Evolutionary conservation across 2,888 invertebrate species (phyloP), one percentile per base, ranked within the genome.

Genomic region (Pyrgus malvae): DNA sequence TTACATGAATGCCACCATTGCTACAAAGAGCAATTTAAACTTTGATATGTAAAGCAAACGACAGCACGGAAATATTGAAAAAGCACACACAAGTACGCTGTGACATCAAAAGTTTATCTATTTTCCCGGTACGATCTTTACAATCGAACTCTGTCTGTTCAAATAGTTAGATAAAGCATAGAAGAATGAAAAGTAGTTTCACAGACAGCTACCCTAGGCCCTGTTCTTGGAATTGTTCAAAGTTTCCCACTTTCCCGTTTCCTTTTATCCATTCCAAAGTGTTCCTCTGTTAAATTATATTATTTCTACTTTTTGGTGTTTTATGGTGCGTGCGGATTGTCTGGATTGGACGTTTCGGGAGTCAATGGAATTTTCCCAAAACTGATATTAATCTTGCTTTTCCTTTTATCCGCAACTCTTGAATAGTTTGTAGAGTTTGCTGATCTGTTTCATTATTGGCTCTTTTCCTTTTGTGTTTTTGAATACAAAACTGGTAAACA

Each of bases 131-230:
- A 56, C 56, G 64, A 66, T 69, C 62, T 62, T 64, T 64, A 80
- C 80, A 82, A 80, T 78, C 71, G 74, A 78, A 77, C 75, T 75
- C 64, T 61, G 70, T 70, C 78, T 76, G 76, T 74, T 82, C 81
- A 80, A 85, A 86, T 74, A 83, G 70, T 84, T 84, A 86, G 86
- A 88, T 84, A 88, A 86, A 81, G 83, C 80, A 78, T 74, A 74
- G 72, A 68, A 74, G 80, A 76, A 82, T 81, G 80, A 79, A 72
- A 78, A 80, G 82, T 82, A 84, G 83, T 83, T 81, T 69, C 69
- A 61, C 74, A 74, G 74, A 75, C 76, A 72, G 77, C 65, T 75
- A 80, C 80, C 80, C 78, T 80, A 68, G 79, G 79, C 79, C 79
- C 76, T 68, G 70, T 72, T 71, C 73, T 71, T 82, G 70, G 76